phyloP scores from a whole-genome alignment of 2,113 vertebrate species.

The Rostratula benghalensis region DNA sequence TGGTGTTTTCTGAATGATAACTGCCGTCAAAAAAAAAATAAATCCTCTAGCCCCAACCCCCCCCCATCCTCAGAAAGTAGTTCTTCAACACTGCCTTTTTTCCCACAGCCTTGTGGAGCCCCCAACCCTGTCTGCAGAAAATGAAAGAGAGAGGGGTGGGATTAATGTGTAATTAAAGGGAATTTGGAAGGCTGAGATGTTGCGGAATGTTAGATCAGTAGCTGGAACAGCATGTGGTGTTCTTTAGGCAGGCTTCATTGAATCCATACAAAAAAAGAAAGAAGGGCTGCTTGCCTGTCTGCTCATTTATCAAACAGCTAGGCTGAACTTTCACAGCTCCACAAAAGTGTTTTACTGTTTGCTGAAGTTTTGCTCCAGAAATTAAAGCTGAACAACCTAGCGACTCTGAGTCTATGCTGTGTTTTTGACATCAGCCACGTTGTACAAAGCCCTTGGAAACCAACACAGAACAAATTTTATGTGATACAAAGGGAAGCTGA shows the following conservation, averaged over 20 bases:
- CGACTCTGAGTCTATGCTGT: conserved; percentile 20
- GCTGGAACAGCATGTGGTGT: conserved; percentile 99
- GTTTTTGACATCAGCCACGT: conserved; percentile 43
- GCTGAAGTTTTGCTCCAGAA: conserved; percentile 93
- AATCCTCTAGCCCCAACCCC: not conserved
- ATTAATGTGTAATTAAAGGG: conserved; percentile 99
- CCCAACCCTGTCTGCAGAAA: conserved; percentile 86
- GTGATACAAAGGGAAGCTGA: not conserved
- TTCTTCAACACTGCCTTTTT: conserved; percentile 74
- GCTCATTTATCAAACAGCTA: conserved; percentile 99
- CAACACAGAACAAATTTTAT: conserved; percentile 25
- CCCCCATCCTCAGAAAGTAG: conserved; percentile 34
- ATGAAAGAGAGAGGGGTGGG: conserved; percentile 97
- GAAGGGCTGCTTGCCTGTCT: conserved; percentile 95
- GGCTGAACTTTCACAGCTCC: conserved; percentile 95
- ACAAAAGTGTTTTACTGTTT: conserved; percentile 94
- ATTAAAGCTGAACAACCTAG: conserved; percentile 79
- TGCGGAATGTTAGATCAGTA: conserved; percentile 99
- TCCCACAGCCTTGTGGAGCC: conserved; percentile 82
- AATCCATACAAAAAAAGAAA: conserved; percentile 96
- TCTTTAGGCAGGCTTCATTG: conserved; percentile 99
- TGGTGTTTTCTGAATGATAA: not conserved
- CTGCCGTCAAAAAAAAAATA: not conserved
- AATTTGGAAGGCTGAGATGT: conserved; percentile 98
- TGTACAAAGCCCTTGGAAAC: conserved; percentile 51